A percentile compares a stretch with the other conserved stretches of the same genome.
Conservation (phyloP, 1,140 invertebrate genomes). For the Dendroctonus ponderosae region DNA sequence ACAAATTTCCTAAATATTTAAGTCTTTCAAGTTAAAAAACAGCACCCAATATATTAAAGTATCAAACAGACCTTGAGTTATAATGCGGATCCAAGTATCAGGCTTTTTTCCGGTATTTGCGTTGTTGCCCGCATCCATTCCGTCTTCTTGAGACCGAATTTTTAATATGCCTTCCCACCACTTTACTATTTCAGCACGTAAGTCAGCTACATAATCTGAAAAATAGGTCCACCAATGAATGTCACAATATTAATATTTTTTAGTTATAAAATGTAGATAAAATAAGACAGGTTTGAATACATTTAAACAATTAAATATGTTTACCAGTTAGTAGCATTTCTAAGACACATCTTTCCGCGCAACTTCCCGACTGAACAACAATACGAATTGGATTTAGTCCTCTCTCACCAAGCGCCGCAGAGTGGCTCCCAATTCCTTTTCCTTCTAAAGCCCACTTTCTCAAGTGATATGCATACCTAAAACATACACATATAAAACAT, state of each 20-base stretch:
- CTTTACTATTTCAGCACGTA: conserved; percentile 88
- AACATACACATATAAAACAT: conserved; percentile 28
- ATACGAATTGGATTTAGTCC: conserved; percentile 63
- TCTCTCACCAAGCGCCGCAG: conserved; percentile 60
- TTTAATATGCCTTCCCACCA: conserved; percentile 71
- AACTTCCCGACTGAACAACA: conserved; percentile 81
- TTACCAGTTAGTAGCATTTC: conserved; percentile 66
- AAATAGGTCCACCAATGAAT: background rate
- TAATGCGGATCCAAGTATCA: conserved; percentile 70
- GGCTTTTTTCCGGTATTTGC: conserved; percentile 30
- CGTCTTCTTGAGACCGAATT: conserved; percentile 25
- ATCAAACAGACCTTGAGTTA: conserved; percentile 66
- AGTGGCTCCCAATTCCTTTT: conserved; percentile 69
- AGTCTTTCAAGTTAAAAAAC: no score
- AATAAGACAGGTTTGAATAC: no score
- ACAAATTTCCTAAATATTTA: no score
- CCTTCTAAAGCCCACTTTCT: conserved; percentile 81
- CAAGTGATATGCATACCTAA: conserved; percentile 80
- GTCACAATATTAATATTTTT: no score
- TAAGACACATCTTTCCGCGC: conserved; percentile 73
- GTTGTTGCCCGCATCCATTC: conserved; percentile 2
- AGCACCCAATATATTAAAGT: no score
- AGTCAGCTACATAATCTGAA: conserved; percentile 80
- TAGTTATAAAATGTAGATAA: no score
- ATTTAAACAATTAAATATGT: background rate